Base-by-base conservation (phyloP, 2,888 invertebrate genomes). In the Drosophila pseudotalamancana region DNA sequence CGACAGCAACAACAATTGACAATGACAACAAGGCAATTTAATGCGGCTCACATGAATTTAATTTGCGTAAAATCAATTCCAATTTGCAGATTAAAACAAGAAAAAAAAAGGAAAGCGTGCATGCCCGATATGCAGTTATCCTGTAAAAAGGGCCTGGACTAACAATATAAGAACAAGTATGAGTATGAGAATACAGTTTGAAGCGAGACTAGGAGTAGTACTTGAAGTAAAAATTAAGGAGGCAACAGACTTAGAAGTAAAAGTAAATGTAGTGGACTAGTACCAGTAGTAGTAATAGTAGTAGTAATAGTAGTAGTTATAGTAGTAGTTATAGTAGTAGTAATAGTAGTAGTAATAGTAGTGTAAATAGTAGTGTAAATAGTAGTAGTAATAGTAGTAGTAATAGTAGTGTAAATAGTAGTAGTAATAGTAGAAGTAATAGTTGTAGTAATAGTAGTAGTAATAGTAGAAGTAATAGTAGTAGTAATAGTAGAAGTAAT, bases 21-120 rank as follows among this genome's bases (percentile, higher is more conserved):
- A 69, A 57, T 43, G 65, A 77, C 62, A 62, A 35, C 62, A 46
- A 29, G 50, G 35, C 61, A 74, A 66, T 82, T 81, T 55, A 74
- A 65, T 77, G 65, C 37, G 50, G 53, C 56, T 72, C 66, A 77
- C 72, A 77, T 53, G 66, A 69, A 77, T 75, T 80, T 75, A 71
- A 72, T 82, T 83, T 80, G 66, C 81, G 75, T 68, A 62, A 82
- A 82, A 80, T 86, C 87, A 83, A 83, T 80, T 82, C 65, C 61
- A 69, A 83, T 80, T 86, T 83, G 42, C 50, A 61, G 35, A 43
- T 23, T 21, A n/a, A 56, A 27, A 46, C 31, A 16, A 32, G 40
- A 21, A 49, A 31, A 45, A 32, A 16, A 6, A 6, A 35, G 6
- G 16, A 32, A 16, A 11, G n/a, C n/a, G 42, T 25, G 43, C 29